Evolutionary conservation across 1,140 invertebrate genomes (phyloP).

Genomic region (Subanguina moxae): DNA sequence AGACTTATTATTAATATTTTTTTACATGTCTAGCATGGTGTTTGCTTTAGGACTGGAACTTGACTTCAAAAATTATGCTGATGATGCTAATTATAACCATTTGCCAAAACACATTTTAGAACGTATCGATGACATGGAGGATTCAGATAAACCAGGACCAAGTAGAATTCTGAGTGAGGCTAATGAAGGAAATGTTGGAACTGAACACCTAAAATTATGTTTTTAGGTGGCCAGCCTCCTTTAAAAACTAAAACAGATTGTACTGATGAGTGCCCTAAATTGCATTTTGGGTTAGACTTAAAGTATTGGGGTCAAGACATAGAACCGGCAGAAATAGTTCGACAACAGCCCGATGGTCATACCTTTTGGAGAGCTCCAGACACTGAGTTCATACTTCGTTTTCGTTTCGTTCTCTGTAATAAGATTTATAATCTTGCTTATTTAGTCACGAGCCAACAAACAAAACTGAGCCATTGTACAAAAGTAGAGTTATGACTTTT

Average conservation of each 20-base stretch:
- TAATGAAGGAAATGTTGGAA: neutral
- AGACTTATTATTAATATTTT: neutral
- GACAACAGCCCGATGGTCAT: conserved; percentile 43
- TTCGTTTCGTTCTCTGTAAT: neutral
- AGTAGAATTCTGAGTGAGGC: conserved; percentile 11
- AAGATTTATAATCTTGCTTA: too few relatives aligned
- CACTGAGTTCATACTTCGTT: conserved; percentile 6
- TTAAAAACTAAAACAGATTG: conserved; percentile 13
- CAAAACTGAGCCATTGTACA: conserved; percentile 24
- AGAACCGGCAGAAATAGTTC: conserved; percentile 39
- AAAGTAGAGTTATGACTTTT: conserved; percentile 41
- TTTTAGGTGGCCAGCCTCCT: neutral
- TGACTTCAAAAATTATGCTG: conserved; percentile 15
- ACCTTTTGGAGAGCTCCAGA: conserved; percentile 43
- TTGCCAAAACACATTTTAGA: conserved; percentile 35
- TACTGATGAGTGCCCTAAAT: conserved; percentile 23
- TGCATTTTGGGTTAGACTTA: conserved; percentile 44
- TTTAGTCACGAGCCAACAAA: neutral
- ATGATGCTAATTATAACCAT: conserved; percentile 24
- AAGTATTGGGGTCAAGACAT: conserved; percentile 53
- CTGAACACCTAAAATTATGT: neutral
- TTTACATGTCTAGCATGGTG: neutral
- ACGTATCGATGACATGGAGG: conserved; percentile 28
- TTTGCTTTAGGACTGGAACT: conserved; percentile 28
- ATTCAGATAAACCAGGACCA: conserved; percentile 15